Base-by-base conservation (phyloP, 1,140 invertebrate genomes). In the Ceratina australensis region DNA sequence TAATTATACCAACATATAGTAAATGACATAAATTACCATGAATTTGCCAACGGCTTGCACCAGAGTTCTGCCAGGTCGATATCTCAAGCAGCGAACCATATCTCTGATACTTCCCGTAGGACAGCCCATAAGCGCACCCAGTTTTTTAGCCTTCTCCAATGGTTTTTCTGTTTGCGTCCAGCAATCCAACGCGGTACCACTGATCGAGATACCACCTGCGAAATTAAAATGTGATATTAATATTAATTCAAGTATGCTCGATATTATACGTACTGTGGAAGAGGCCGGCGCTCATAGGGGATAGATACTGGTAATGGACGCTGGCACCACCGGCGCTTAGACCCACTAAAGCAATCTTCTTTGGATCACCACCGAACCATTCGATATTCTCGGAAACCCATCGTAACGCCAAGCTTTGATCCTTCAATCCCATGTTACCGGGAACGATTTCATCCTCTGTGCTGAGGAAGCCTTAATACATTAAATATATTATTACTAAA, bases 151-250 rank as follows among this genome's bases (percentile, higher is more conserved):
- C 84, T 96, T 96, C 78, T 95, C 92, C 2, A 93, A 88, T 0
- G 96, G 92, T 52, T 95, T 94, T 85, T 95, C 93, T 1, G 94
- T 93, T 54, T 95, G 92, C 0, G 95, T 94, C 97, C 95, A 98
- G 2, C 94, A 94, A 82, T 93, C 91, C 1, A 97, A 89, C 5
- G 95, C 94, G 16, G 95, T 95, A 0, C 97, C 97, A 87, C 96
- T 97, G 90, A 95, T 94, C 0, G 97, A 95, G 61, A 98, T 95
- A 4, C 95, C 96, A 64, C 94, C 93, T 87, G 3, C 20, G n/a
- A 64, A 65, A 67, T 56, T 10, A 71, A 22, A 16, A 47, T 49
- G 49, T 12, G 49, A 33, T 10, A 13, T 20, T 24, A 0, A 47
- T 49, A 13, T 16, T n/a, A 13, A 66, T 18, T 12, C 13, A 3